These are phyloP conservation scores for Bombus breviceps DNA, from an alignment of 1,140 invertebrate species.

Conservation along the genomic window DNA sequence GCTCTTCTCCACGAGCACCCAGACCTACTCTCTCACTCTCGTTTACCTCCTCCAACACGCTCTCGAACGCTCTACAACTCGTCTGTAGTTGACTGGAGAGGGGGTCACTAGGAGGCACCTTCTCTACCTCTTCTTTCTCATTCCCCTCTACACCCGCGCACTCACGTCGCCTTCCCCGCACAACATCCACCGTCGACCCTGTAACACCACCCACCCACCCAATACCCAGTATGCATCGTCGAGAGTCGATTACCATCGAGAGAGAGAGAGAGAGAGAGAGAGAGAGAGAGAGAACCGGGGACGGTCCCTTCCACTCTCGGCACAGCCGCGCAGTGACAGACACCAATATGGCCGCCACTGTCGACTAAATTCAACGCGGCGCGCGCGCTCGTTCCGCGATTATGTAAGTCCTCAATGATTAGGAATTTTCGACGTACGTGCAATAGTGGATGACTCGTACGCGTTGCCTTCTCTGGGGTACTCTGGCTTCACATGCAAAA, in stretches of 20 bases:
- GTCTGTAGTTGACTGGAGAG: neutral
- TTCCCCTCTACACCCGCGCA: neutral
- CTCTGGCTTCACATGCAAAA: neutral
- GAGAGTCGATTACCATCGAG: constrained; percentile 63
- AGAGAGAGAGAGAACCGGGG: constrained; percentile 48
- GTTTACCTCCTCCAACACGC: neutral
- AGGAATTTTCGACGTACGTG: neutral
- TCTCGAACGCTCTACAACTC: neutral
- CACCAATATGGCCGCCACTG: constrained; percentile 42
- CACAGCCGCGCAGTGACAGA: constrained; percentile 15
- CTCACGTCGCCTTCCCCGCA: neutral
- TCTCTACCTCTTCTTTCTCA: constrained; percentile 18
- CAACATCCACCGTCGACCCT: constrained; percentile 40
- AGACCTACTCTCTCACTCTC: neutral
- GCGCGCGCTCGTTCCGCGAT: neutral
- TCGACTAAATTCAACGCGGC: constrained; percentile 24
- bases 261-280: constrained; percentile 40
- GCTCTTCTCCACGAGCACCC: neutral
- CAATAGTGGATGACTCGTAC: neutral
- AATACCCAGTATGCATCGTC: constrained; percentile 18
- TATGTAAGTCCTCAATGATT: constrained; percentile 40
- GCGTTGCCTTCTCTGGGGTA: neutral
- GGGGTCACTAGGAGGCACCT: constrained; percentile 16
- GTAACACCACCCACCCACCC: constrained; percentile 50
- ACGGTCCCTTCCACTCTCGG: constrained; percentile 45